Evolutionary conservation across 2,888 invertebrate species (phyloP), one percentile per base, ranked within the genome.

Genomic region (Sialis fuliginosa): DNA sequence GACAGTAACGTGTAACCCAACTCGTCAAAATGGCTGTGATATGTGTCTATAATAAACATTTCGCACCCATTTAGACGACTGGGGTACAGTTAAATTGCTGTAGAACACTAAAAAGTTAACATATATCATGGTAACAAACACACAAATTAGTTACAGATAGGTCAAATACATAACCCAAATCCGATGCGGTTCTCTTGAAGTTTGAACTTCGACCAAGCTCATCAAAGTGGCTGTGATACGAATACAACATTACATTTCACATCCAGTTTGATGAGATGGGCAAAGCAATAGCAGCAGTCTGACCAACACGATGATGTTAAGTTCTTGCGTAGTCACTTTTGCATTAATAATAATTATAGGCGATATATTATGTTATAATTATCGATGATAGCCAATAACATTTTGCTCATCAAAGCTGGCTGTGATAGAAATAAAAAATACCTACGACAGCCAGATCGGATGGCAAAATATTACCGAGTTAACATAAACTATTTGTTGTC

Each of bases 181-280:
- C 4, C 22, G 22, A 22, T 22, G 22, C 22, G 4, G 22, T 4
- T 22, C 2, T 22, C 22, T 22, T 22, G 22, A 22, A 22, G 22
- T 22, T 22, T 22, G 22, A 22, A 22, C 22, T 22, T 4, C 30
- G 69, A 75, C 77, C 77, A 72, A 82, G 80, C 80, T 83, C 83
- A 85, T 88, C 89, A 90, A 91, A 90, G 86, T 88, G 89, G 90
- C 91, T 91, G 90, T 91, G 91, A 91, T 90, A 89, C 85, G 89
- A 77, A 60, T 62, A 55, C 55, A 62, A 65, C 65, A 53, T 57
- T 66, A 65, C 68, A 87, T 80, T 81, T 82, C 88, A 87, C 88
- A 77, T 75, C 85, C 85, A 79, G 80, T 82, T 88, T 85, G 86
- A 84, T 76, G 78, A 77, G 70, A 69, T 71, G 74, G 77, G 73